Evolutionary conservation across 2,888 invertebrate genomes (phyloP).

Genomic region (Polydrusus tereticollis): DNA sequence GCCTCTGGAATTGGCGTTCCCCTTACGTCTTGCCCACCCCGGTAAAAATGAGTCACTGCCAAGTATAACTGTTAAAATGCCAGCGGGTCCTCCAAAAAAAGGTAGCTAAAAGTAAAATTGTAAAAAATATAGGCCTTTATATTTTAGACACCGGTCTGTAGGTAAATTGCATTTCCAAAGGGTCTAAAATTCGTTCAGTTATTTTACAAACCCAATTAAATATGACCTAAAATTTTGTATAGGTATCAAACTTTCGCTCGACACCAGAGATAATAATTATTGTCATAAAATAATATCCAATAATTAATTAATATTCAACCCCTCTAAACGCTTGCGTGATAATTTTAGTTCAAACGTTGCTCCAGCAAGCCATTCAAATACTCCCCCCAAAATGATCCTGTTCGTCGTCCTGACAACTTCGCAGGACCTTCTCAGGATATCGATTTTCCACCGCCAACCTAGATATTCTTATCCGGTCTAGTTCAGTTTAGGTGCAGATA

Average conservation of each 20-base stretch:
- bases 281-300: neutral
- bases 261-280: neutral
- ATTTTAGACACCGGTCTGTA: too few species aligned
- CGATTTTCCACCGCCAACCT: slow-evolving; percentile 31
- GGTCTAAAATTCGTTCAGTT: too few species aligned
- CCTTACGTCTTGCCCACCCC: too few species aligned
- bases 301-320: neutral
- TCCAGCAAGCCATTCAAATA: neutral
- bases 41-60: too few species aligned
- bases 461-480: slow-evolving; percentile 18
- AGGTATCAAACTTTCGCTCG: neutral
- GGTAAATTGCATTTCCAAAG: too few species aligned
- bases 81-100: too few species aligned
- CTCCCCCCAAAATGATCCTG: neutral
- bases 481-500: slow-evolving; percentile 1
- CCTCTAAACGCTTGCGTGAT: slow-evolving; percentile 4
- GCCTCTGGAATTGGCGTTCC: too few species aligned
- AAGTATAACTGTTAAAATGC: too few species aligned
- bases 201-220: neutral
- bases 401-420: neutral
- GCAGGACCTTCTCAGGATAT: slow-evolving; percentile 12
- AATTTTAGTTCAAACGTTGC: neutral
- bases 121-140: too few species aligned
- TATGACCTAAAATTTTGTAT: neutral
- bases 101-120: too few species aligned